A percentile compares a stretch with the other conserved stretches of the same genome.
Evolutionary conservation across 1,140 invertebrate species (phyloP).

Genomic region (Melipona quadrifasciata): DNA sequence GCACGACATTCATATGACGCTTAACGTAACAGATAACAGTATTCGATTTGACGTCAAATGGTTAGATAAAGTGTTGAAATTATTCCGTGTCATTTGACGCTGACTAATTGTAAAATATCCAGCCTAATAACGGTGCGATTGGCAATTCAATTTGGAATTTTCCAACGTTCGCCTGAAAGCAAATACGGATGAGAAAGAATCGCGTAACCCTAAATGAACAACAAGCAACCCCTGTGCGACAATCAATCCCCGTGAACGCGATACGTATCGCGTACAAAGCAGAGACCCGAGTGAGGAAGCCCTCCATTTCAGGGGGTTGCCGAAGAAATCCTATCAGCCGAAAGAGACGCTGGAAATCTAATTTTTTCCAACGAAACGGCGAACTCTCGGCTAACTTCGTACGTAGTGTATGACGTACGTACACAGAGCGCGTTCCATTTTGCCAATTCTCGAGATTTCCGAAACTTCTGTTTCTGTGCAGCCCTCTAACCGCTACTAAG

Average conservation of each 20-base stretch:
- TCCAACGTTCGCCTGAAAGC: not conserved
- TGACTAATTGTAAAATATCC: too few relatives aligned
- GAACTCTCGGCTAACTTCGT: not conserved
- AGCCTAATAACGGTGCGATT: not conserved
- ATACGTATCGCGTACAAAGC: slow-evolving; percentile 35
- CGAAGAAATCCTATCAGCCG: slow-evolving; percentile 44
- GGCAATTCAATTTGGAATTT: not conserved
- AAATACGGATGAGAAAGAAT: not conserved
- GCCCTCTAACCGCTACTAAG: too few relatives aligned
- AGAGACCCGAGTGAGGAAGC: slow-evolving; percentile 2
- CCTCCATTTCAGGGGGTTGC: not conserved
- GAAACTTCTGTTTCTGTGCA: too few relatives aligned
- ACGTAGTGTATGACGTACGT: not conserved
- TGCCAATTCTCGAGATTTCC: too few relatives aligned
- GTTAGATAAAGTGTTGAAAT: too few relatives aligned
- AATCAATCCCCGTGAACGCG: slow-evolving; percentile 38
- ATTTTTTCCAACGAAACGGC: slow-evolving; percentile 1
- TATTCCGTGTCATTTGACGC: too few relatives aligned
- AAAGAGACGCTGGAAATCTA: slow-evolving; percentile 10
- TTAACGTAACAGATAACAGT: too few relatives aligned
- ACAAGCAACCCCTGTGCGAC: slow-evolving; percentile 1
- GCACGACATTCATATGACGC: too few relatives aligned
- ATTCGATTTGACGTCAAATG: too few relatives aligned
- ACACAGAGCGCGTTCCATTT: too few relatives aligned
- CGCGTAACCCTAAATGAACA: slow-evolving; percentile 2